Evolutionary conservation across 1,140 invertebrate species (phyloP), one percentile per base, ranked within the genome.

Genomic region (Drosophila bocki): DNA sequence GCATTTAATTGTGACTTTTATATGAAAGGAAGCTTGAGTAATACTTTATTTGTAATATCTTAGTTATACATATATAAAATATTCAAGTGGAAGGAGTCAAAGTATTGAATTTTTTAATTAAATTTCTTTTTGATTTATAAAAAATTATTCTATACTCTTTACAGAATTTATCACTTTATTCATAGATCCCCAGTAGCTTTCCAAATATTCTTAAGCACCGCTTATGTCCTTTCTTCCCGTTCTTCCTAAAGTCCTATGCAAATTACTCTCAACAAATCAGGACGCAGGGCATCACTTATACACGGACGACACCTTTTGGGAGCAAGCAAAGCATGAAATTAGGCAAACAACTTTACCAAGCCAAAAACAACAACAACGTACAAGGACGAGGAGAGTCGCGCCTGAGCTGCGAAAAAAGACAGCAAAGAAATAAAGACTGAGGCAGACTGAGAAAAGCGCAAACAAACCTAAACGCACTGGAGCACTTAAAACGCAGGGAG

Each of bases 241-340:
- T 57, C 7, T 15, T 15, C 0, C 15, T 15, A 8, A 22, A 58
- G 41, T 35, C 15, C 13, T 17, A 33, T 59, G 53, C 22, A 72
- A 72, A 72, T 71, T 26, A 51, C 44, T 51, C 37, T 32, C n/a
- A 32, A 39, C 37, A 59, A 72, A 60, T 72, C 54, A 72, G 53
- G 68, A 39, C 67, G 53, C 53, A 48, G 69, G 54, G 68, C 69
- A 72, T 71, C 69, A 72, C 67, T 72, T 72, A 72, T 59, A 59
- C 67, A 51, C 35, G 53, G 54, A 41, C 44, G 61, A 76, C 72
- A 76, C 75, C 61, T 74, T 90, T 90, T 72, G 50, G 48, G 41
- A 75, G 68, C 72, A 90, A 90, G 80, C 82, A 90, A 90, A 79
- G 81, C 85, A 85, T 90, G 78, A 90, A 90, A 90, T 90, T 90